Evolutionary conservation across 2,113 vertebrate species (phyloP), one percentile per base, ranked within the genome.

Genomic region (Clarias gariepinus): DNA sequence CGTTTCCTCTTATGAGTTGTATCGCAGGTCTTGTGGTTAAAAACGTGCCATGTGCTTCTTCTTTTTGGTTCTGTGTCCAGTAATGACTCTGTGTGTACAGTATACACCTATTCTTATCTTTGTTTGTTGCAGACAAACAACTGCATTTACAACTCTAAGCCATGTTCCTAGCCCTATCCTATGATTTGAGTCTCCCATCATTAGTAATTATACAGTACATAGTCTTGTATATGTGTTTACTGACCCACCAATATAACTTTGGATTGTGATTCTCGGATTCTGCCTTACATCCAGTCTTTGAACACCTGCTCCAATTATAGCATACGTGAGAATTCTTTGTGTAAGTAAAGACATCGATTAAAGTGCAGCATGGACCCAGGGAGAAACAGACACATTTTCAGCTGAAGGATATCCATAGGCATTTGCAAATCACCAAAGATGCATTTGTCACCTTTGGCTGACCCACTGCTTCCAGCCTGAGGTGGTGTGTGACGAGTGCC

Each of bases 401-500:
- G 85, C 30, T 69, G 76, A 71, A 78, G 60, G 3, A 76, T 55
- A 61, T 30, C n/a, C n/a, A 10, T 52, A 1, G 71, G 28, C 21
- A 60, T 73, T 71, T 83, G 81, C 86, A 79, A 73, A 71, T 55
- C 61, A 80, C 74, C 81, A 74, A 33, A 58, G 53, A 18, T 81
- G 60, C 36, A 21, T 47, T 33, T 86, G 83, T 28, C 28, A 85
- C 68, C 82, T 80, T 63, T 69, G 53, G 60, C 25, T 85, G 86
- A 86, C 86, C 41, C 41, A 19, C 84, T 33, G 16, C 53, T 52
- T 69, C 30, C 58, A 63, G 60, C 28, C 69, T 74, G 52, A 28
- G 77, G 30, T 36, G 84, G 63, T 74, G 76, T 60, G 66, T 81
- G 58, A 19, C 60, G 41, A 71, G 53, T 77, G 66, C 81, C 52